Conservation (phyloP, 1,140 invertebrate genomes). For the Diachasma alloeum region DNA sequence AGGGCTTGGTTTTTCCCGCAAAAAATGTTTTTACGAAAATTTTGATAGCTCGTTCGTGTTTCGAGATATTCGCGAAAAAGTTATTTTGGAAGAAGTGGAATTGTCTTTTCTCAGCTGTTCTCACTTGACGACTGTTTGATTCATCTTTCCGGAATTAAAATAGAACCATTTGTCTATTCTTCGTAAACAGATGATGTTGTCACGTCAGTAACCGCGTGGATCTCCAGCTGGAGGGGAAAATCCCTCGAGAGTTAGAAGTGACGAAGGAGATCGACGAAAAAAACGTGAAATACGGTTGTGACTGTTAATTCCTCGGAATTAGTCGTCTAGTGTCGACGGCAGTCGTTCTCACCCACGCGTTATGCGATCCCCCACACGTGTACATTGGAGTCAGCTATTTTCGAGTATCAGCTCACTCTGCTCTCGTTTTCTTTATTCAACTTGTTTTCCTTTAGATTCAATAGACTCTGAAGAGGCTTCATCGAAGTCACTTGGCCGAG, state of each 20-base stretch:
- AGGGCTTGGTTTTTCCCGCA: not conserved
- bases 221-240: not conserved
- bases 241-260: not conserved
- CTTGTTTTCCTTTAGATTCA: not conserved
- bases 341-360: not conserved
- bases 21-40: not conserved
- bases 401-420: not conserved
- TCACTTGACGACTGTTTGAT: not conserved
- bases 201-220: not conserved
- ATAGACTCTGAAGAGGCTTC: slow-evolving; percentile 8
- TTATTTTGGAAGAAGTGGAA: not conserved
- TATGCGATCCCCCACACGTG: not conserved
- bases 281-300: not conserved
- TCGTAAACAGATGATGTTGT: not conserved
- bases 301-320: not conserved
- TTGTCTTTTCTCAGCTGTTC: not conserved
- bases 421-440: not conserved
- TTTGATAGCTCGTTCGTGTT: not conserved
- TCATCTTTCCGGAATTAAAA: not conserved
- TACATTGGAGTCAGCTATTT: not conserved
- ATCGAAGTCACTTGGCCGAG: slow-evolving; percentile 43
- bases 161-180: not conserved
- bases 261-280: not conserved
- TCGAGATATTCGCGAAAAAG: not conserved
- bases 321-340: not conserved